Percentiles rank a stretch among this genome's conserved stretches.
Evolutionary conservation across 2,888 invertebrate genomes (phyloP).

Genomic region (Trachelus tabidus): DNA sequence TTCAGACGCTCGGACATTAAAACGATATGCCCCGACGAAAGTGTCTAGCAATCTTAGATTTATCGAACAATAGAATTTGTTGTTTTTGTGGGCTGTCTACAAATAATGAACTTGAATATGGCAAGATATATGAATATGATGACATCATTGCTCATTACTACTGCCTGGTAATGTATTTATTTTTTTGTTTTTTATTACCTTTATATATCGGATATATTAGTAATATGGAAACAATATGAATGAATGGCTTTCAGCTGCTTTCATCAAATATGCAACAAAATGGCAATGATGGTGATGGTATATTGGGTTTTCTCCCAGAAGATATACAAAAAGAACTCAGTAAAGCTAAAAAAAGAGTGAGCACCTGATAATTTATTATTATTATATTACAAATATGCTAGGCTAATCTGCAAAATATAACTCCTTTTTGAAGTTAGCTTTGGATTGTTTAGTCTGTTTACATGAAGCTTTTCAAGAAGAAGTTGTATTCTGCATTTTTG

Average conservation of each 20-base stretch:
- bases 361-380: not conserved
- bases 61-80: constrained; percentile 62
- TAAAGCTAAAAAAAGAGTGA: constrained; percentile 75
- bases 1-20: not conserved
- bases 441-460: too few species aligned
- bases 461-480: too few species aligned
- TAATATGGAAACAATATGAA: not conserved
- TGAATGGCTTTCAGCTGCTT: constrained; percentile 70
- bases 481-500: too few species aligned
- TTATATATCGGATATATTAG: not conserved
- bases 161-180: constrained; percentile 73
- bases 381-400: not conserved
- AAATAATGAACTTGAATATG: constrained; percentile 70
- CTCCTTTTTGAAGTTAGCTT: too few species aligned
- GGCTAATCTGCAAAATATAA: too few species aligned
- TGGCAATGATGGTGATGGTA: constrained; percentile 76
- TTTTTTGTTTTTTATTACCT: not conserved
- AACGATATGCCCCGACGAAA: not conserved
- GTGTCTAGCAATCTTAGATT: not conserved
- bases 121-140: constrained; percentile 70
- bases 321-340: constrained; percentile 78
- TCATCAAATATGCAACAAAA: constrained; percentile 78
- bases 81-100: constrained; percentile 69
- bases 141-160: constrained; percentile 78
- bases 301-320: constrained; percentile 77